Base-by-base conservation (phyloP, 2,888 invertebrate species). In the Trichogramma dendrolimi region DNA sequence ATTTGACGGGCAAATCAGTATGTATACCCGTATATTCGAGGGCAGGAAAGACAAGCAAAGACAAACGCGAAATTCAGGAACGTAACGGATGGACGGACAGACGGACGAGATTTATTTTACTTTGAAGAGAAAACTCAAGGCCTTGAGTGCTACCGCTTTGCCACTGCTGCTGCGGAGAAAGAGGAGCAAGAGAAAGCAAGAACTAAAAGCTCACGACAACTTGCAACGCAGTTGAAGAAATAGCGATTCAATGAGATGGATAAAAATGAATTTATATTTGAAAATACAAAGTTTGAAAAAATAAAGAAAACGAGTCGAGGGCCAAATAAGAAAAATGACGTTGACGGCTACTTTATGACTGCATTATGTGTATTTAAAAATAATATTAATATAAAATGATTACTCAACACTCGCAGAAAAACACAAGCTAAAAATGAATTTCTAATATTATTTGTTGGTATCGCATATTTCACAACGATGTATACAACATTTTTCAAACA, bases 251-350 rank as follows among this genome's bases (percentile, higher is more conserved):
- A 62, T 58, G 62, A 55, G 58, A 41, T 47, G 52, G n/a, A 48
- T 55, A 59, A 59, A 62, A 59, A 59, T 62, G 55, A 58, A 62
- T 62, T 59, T 62, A 27, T 51, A 58, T 56, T 61, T 62, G 51
- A 58, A 62, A 62, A 62, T 61, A 62, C 58, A 62, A 58, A 58
- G 54, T 53, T 8, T 27, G 39, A 39, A 10, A 51, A 7, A 51
- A 39, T 27, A 51, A 11, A 51, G 27, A 50, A 59, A 52, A 54
- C 48, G 60, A 55, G 57, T 51, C 27, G 27, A 27, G 27, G 27
- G 3, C 1, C 27, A 27, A 27, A 27, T 27, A 27, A 27, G 27
- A 27, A 27, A 27, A 27, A 27, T 27, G 3, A 27, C 27, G 27
- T 2, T 27, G 27, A 27, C 3, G 27, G 27, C 27, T 27, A 27